Percentiles rank a stretch among this genome's conserved stretches.
Conservation (phyloP, 2,797 vertebrate species). For the Pseudopleuronectes americanus region DNA sequence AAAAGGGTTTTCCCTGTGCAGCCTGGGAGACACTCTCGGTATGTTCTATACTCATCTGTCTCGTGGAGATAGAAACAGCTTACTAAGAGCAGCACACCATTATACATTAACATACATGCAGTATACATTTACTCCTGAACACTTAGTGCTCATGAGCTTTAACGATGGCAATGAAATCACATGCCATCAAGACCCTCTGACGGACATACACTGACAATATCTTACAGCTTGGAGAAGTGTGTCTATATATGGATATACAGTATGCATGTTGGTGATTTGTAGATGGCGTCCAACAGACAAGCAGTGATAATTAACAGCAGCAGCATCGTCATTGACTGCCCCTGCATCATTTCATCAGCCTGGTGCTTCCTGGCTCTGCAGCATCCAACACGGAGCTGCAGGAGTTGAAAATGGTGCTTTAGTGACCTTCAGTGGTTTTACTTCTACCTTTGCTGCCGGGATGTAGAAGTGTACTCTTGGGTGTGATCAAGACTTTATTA, state of each 20-base stretch:
- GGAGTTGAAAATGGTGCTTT: background rate
- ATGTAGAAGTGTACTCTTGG: background rate
- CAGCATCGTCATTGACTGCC: constrained; percentile 44
- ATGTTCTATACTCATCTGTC: constrained; percentile 3
- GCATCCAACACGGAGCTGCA: too few species aligned
- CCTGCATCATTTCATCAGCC: constrained; percentile 50
- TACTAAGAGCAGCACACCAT: background rate
- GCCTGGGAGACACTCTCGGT: constrained; percentile 10
- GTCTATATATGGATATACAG: too few species aligned
- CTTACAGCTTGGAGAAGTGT: too few species aligned
- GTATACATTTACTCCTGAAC: background rate
- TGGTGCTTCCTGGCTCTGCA: constrained; percentile 40
- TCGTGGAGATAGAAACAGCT: background rate
- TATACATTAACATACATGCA: background rate
- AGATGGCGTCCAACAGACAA: constrained; percentile 9
- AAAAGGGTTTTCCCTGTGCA: constrained; percentile 48
- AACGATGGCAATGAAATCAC: background rate
- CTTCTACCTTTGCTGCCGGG: too few species aligned
- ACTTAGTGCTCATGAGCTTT: background rate
- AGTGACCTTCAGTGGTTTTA: too few species aligned
- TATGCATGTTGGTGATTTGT: background rate
- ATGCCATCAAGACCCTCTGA: background rate
- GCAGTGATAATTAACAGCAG: constrained; percentile 45
- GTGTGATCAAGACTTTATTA: background rate
- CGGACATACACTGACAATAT: too few species aligned